Evolutionary conservation across 2,113 vertebrate species (phyloP).

Genomic region (Myiagra hebetior): DNA sequence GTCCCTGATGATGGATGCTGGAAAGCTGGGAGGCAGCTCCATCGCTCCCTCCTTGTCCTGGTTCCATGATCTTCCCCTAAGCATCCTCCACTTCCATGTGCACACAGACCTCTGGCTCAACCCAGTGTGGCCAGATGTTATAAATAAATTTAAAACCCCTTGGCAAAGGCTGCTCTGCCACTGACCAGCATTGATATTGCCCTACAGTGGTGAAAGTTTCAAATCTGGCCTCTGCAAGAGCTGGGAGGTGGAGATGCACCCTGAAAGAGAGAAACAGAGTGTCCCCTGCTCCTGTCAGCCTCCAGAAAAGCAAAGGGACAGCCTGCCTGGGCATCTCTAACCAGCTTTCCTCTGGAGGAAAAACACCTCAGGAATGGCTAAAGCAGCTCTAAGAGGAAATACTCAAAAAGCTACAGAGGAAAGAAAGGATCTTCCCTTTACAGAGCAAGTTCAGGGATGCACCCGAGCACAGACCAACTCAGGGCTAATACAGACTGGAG

Average conservation of each 20-base stretch:
- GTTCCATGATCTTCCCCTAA: background rate
- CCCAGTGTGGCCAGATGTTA: background rate
- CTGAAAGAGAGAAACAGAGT: rapidly evolving
- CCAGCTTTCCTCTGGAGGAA: background rate
- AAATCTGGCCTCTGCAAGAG: background rate
- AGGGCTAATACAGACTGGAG: background rate
- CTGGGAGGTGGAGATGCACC: background rate
- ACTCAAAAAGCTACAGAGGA: background rate
- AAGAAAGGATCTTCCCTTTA: background rate
- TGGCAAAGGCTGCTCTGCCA: background rate
- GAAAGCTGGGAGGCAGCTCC: background rate
- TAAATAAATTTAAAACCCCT: background rate
- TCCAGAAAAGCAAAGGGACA: background rate
- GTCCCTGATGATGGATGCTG: rapidly evolving
- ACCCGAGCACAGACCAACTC: background rate
- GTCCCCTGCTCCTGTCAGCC: background rate
- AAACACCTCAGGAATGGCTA: background rate
- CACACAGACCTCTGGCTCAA: background rate
- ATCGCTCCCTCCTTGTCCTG: background rate
- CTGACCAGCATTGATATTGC: background rate
- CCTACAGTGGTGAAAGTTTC: background rate
- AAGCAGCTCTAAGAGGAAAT: background rate
- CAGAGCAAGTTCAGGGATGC: background rate
- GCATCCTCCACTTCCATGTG: rapidly evolving
- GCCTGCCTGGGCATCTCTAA: background rate